Percentiles rank a stretch among this genome's conserved stretches.
phyloP scores from a whole-genome alignment of 2,888 invertebrate species.

The Calameuta filiformis region DNA sequence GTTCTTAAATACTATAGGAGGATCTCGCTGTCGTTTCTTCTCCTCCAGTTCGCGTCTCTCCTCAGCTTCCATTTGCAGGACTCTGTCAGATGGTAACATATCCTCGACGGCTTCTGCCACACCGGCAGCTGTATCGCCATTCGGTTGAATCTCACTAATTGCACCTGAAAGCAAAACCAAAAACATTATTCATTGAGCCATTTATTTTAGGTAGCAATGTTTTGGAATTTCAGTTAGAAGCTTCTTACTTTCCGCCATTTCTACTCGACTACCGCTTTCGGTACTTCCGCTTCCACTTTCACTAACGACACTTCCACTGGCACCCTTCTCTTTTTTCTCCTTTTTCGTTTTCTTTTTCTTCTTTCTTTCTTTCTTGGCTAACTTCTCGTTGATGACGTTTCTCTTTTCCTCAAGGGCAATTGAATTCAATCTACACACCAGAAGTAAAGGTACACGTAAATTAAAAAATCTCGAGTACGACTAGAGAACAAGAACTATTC shows the following conservation, averaged over 20 bases:
- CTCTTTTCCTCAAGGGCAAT: slow-evolving; percentile 77
- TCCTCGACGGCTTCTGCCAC: slow-evolving; percentile 32
- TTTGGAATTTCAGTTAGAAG: slow-evolving; percentile 4
- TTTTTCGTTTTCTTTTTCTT: slow-evolving; percentile 76
- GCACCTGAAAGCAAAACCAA: slow-evolving; percentile 26
- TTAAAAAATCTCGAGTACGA: neutral
- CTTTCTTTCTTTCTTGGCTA: slow-evolving; percentile 79
- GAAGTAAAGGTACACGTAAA: neutral
- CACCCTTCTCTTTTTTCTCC: slow-evolving; percentile 65
- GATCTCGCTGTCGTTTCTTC: slow-evolving; percentile 78
- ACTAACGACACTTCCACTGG: slow-evolving; percentile 44
- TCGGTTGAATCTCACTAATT: slow-evolving; percentile 49
- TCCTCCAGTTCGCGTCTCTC: slow-evolving; percentile 77
- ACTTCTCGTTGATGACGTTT: slow-evolving; percentile 77
- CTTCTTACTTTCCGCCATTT: slow-evolving; percentile 56
- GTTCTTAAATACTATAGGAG: slow-evolving; percentile 83
- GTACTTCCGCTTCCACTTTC: slow-evolving; percentile 53
- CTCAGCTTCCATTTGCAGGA: slow-evolving; percentile 72
- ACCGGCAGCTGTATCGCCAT: slow-evolving; percentile 46
- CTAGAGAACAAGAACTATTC: neutral
- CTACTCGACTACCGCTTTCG: slow-evolving; percentile 52
- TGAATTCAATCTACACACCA: slow-evolving; percentile 68
- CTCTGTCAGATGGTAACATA: slow-evolving; percentile 68
- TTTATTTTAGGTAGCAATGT: neutral
- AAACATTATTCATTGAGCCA: neutral